phyloP scores from a whole-genome alignment of 1,140 invertebrate species.

The Aleiodes sp. region DNA sequence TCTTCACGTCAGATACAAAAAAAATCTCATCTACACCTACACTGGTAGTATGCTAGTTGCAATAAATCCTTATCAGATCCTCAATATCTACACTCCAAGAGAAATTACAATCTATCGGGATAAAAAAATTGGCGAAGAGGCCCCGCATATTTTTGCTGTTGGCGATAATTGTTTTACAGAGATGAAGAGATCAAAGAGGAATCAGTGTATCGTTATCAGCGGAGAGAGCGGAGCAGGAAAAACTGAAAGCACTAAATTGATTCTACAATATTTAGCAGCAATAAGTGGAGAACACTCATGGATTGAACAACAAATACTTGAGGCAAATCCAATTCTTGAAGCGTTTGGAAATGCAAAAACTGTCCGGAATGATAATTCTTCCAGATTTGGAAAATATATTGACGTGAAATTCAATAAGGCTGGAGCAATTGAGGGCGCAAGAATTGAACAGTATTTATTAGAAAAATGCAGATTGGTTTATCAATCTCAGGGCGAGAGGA shows the following conservation, averaged over 20 bases:
- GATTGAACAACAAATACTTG: constrained; percentile 96
- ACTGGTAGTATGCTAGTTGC: constrained; percentile 98
- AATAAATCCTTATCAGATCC: constrained; percentile 98
- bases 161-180: constrained; percentile 96
- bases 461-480: constrained; percentile 94
- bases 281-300: constrained; percentile 98
- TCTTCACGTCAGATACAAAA: constrained; percentile 95
- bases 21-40: constrained; percentile 98
- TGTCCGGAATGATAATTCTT: constrained; percentile 95
- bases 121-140: constrained; percentile 95
- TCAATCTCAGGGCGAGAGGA: constrained; percentile 89
- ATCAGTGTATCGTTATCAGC: constrained; percentile 98
- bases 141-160: constrained; percentile 98
- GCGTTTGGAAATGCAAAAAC: constrained; percentile 98
- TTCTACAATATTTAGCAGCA: constrained; percentile 96
- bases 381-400: constrained; percentile 95
- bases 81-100: constrained; percentile 97
- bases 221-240: constrained; percentile 98
- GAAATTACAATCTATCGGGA: constrained; percentile 97
- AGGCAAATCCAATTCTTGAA: constrained; percentile 88
- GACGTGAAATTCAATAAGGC: constrained; percentile 91
- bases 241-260: constrained; percentile 98
- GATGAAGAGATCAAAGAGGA: constrained; percentile 92
- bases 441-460: constrained; percentile 94
- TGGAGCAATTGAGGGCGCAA: constrained; percentile 91